phyloP scores from a whole-genome alignment of 2,113 vertebrate genomes.

The Sylvilagus bachmani region DNA sequence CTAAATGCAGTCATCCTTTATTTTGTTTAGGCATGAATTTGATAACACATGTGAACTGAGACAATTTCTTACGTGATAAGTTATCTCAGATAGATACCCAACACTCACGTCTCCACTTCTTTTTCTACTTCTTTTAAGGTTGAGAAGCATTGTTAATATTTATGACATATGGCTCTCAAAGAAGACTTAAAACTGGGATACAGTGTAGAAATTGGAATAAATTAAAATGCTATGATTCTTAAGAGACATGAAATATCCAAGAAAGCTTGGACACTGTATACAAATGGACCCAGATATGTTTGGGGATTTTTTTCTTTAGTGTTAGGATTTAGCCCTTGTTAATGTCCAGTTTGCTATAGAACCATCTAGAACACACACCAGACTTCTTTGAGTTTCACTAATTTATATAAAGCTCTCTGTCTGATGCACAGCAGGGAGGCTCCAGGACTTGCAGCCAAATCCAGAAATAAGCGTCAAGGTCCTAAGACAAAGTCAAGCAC shows the following conservation, averaged over 20 bases:
- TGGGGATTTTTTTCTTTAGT: not conserved
- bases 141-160: not conserved
- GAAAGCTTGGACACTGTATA: not conserved
- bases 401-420: not conserved
- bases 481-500: not conserved
- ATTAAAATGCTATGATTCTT: not conserved
- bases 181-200: conserved; percentile 25
- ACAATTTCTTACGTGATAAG: not conserved
- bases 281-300: not conserved
- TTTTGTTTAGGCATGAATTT: not conserved
- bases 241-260: conserved; percentile 2
- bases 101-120: not conserved
- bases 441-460: not conserved
- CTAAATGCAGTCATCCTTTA: not conserved
- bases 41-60: no score
- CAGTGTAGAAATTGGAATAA: not conserved
- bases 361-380: not conserved
- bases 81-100: not conserved
- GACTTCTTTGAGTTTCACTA: conserved; percentile 20
- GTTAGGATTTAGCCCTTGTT: not conserved
- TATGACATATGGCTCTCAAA: not conserved
- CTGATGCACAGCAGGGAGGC: not conserved
- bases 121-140: not conserved
- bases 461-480: not conserved
- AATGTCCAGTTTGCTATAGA: not conserved